These are phyloP conservation scores for Thymallus thymallus DNA, from an alignment of 2,113 vertebrate species.

Conservation along the genomic window DNA sequence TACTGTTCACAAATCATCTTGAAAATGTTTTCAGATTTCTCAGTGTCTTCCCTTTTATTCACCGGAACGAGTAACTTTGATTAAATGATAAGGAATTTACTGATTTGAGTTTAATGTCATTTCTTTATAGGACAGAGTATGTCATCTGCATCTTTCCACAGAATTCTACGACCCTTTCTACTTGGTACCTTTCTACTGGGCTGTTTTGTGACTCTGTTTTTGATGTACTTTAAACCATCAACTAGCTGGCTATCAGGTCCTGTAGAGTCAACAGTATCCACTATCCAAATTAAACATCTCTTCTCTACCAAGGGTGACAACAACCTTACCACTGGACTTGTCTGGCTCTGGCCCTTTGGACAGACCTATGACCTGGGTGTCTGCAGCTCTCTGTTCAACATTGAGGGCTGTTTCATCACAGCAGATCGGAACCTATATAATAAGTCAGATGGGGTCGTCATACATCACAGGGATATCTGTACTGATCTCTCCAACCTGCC, in stretches of 20 bases:
- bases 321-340: constrained; percentile 88
- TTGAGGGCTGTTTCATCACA: constrained; percentile 90
- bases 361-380: constrained; percentile 87
- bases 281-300: constrained; percentile 86
- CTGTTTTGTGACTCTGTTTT: constrained; percentile 91
- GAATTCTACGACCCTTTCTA: constrained; percentile 92
- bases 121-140: constrained; percentile 86
- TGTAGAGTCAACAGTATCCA: constrained; percentile 86
- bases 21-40: too few species aligned
- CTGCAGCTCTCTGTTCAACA: constrained; percentile 88
- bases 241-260: constrained; percentile 90
- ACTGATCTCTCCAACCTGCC: constrained; percentile 92
- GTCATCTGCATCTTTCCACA: constrained; percentile 89
- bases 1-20: too few species aligned
- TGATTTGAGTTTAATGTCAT: constrained; percentile 17
- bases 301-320: constrained; percentile 84
- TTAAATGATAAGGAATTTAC: not conserved
- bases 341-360: constrained; percentile 97
- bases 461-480: constrained; percentile 92
- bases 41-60: not conserved
- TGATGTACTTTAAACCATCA: constrained; percentile 95
- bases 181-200: constrained; percentile 85
- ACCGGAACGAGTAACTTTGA: not conserved
- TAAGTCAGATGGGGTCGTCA: constrained; percentile 89
- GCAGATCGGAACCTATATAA: constrained; percentile 89